Evolutionary conservation across 2,113 vertebrate species (phyloP).

Genomic region (Hippopotamus amphibius): DNA sequence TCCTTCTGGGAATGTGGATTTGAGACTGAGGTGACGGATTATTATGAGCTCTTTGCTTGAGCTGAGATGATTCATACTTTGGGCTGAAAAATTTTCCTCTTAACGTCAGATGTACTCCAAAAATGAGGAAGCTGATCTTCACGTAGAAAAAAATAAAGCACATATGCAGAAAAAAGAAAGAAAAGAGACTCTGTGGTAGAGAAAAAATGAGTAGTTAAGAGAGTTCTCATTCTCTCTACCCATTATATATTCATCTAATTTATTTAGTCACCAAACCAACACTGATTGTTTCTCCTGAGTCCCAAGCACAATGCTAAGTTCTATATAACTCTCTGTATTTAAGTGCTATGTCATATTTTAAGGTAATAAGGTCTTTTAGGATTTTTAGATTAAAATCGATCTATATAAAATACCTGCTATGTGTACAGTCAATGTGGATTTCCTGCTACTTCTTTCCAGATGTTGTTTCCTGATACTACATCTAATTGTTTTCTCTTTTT

Average conservation of each 20-base stretch:
- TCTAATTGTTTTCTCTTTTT: neutral
- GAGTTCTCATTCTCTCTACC: neutral
- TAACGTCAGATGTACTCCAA: neutral
- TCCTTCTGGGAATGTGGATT: neutral
- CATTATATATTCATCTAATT: neutral
- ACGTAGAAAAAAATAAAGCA: neutral
- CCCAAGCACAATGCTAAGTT: neutral
- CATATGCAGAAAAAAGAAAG: neutral
- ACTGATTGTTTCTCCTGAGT: neutral
- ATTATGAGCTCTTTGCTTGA: neutral
- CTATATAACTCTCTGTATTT: neutral
- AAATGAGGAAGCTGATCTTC: neutral
- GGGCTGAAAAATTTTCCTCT: neutral
- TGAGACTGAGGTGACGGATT: neutral
- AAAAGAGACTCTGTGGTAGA: neutral
- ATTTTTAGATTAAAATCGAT: conserved; percentile 8
- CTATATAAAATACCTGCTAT: neutral
- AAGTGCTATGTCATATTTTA: neutral
- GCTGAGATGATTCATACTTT: neutral
- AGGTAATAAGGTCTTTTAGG: neutral
- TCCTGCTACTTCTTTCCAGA: neutral
- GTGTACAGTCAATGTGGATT: neutral
- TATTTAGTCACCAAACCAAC: neutral
- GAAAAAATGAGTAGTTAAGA: neutral
- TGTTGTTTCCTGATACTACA: neutral